Conservation (phyloP, 2,797 vertebrate species). For the Semotilus atromaculatus region DNA sequence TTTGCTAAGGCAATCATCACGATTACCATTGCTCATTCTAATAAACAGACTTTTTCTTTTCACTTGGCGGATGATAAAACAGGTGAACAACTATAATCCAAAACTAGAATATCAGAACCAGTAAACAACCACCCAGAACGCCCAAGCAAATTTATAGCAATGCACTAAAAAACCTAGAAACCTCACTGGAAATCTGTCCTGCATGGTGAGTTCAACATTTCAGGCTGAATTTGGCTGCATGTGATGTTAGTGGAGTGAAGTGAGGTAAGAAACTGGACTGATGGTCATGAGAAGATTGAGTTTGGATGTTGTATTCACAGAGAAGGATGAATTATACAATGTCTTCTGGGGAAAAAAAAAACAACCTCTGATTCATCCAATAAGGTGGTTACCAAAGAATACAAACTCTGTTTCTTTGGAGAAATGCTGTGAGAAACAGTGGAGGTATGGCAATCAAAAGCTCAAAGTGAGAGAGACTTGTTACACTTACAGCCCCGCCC, state of each 20-base stretch:
- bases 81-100: background rate
- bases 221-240: background rate
- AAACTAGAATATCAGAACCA: background rate
- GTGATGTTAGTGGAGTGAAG: background rate
- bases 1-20: background rate
- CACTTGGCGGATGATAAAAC: background rate
- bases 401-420: background rate
- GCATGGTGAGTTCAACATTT: background rate
- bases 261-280: background rate
- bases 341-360: background rate
- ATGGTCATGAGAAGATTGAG: constrained; percentile 3
- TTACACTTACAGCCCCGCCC: background rate
- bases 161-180: background rate
- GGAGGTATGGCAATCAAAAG: background rate
- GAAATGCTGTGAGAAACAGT: background rate
- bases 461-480: background rate
- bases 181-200: background rate
- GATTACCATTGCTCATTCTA: background rate
- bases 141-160: background rate
- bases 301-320: background rate
- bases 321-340: background rate
- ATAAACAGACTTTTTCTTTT: background rate
- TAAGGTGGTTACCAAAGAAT: constrained; percentile 7
- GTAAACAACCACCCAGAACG: background rate
- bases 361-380: background rate